Base-by-base conservation (phyloP, 2,888 invertebrate species). In the Tanaodytes sp. region DNA sequence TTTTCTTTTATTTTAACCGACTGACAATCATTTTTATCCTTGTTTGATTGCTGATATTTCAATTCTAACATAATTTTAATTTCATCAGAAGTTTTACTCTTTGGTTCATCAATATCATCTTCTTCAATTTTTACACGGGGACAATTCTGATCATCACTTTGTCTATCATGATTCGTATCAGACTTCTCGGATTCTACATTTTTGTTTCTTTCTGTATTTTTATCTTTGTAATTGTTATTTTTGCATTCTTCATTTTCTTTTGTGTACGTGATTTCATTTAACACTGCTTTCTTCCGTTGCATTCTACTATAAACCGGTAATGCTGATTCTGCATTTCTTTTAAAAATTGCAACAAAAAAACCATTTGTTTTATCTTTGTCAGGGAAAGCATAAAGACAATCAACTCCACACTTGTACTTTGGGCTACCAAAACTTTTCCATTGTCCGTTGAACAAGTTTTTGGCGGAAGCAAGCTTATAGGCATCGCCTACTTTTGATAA, bases 341-440 rank as follows among this genome's bases (percentile, higher is more conserved):
- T 93, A 77, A 98, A 92, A 49, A 97, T 90, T 1, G 98, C 97
- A 30, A 98, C 89, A 85, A 99, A 99, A 86, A 99, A 98, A 1
- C 98, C 98, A 83, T 93, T 96, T 0, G 96, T 95, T 3, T 90
- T 85, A 86, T 97, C 96, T 0, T 87, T 85, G 3, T 93, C 90
- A 0, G 94, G 91, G 73, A 87, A 89, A 0, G 94, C 89, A 79
- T 96, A 93, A 36, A 98, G 81, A 82, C 96, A 97, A 70, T 89
- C 89, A 5, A 90, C 87, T 2, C 92, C 92, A 52, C 90, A 89
- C 0, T 88, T 87, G 75, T 89, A 92, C 74, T 90, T 88, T 1
- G 86, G 84, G 1, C 90, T 90, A 0, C 93, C 92, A 62, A 89
- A 88, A 80, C 90, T 91, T 37, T 87, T 86, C 93, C 93, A 93